Conservation (phyloP, 2,797 vertebrate genomes). For the Mormyrops attenuatus region DNA sequence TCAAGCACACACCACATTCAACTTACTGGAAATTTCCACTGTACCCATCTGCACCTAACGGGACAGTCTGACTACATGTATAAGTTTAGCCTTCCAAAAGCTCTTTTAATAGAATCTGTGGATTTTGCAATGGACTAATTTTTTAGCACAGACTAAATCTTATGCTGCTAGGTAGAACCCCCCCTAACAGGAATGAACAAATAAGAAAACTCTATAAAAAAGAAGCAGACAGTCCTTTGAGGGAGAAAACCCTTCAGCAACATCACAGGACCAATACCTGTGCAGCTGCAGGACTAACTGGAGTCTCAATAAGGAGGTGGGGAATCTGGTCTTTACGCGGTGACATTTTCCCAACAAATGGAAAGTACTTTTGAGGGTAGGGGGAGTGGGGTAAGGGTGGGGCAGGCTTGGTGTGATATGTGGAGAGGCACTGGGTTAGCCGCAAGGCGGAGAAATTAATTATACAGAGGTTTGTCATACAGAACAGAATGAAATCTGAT, state of each 20-base stretch:
- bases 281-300: background rate
- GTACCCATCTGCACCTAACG: background rate
- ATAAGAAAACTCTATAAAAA: background rate
- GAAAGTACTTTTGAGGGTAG: background rate
- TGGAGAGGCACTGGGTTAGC: background rate
- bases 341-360: background rate
- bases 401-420: background rate
- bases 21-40: background rate
- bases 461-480: background rate
- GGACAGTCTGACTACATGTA: background rate
- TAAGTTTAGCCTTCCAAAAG: background rate
- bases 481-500: background rate
- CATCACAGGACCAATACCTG: background rate
- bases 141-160: background rate
- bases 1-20: background rate
- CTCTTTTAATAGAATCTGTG: constrained; percentile 1
- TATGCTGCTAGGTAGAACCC: background rate
- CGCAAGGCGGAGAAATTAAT: background rate
- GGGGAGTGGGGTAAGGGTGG: background rate
- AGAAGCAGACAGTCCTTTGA: background rate
- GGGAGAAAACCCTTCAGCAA: background rate
- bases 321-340: background rate
- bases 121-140: background rate
- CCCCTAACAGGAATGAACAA: background rate
- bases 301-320: background rate